phyloP scores from a whole-genome alignment of 2,113 vertebrate genomes.

The Phyllostomus discolor region DNA sequence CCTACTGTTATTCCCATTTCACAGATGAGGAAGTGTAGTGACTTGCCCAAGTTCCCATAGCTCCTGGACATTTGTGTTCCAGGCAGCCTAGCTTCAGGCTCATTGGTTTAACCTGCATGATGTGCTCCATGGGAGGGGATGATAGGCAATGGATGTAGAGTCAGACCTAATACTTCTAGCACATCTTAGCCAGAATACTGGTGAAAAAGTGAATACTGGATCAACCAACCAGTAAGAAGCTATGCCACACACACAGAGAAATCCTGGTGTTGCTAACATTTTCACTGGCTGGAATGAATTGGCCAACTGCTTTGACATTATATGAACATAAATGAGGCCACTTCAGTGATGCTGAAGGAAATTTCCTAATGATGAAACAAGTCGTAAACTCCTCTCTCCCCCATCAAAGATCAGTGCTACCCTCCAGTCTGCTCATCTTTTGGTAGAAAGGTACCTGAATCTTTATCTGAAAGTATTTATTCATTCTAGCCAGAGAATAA shows the following conservation, averaged over 20 bases:
- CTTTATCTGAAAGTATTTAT: neutral
- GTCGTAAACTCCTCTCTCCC: neutral
- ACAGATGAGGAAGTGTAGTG: neutral
- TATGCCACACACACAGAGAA: too few species aligned
- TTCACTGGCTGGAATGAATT: fast-evolving
- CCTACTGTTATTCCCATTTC: neutral
- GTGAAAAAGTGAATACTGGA: neutral
- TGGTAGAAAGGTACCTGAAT: too few species aligned
- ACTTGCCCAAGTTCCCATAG: neutral
- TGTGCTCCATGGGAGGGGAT: neutral
- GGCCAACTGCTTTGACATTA: too few species aligned
- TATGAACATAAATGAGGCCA: neutral
- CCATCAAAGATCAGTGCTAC: fast-evolving
- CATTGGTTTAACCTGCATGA: neutral
- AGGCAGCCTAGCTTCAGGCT: neutral
- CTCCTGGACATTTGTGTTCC: fast-evolving
- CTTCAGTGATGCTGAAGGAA: neutral
- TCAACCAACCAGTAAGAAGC: too few species aligned
- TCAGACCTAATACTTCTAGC: too few species aligned
- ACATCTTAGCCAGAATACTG: neutral
- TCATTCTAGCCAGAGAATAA: too few species aligned
- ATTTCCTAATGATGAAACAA: neutral
- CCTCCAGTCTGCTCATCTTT: neutral
- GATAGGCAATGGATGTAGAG: neutral
- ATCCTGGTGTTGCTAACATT: neutral